Evolutionary conservation across 53 echinoderm and acorn worm species (phyloP), one percentile per base, ranked within the genome.

Genomic region (Arbacia lixula): DNA sequence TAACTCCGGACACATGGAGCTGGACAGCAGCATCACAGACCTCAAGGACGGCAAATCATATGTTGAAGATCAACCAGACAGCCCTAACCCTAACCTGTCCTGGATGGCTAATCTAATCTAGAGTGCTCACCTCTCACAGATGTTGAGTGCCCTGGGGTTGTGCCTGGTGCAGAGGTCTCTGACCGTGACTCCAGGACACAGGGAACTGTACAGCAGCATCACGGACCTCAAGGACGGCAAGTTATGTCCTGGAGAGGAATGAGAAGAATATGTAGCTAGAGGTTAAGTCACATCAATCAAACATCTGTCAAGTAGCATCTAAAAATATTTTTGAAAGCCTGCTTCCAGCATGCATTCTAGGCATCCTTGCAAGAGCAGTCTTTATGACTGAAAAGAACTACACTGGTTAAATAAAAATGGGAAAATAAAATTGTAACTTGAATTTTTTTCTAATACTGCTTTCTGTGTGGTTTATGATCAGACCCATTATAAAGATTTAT

Each of bases 141-240:
- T 90, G 33, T 90, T 89, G 40, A 92, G 72, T 16, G 92, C 43
- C 73, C 91, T 92, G 33, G 98, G 98, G 71, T 98, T 90, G 90
- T 94, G 91, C 81, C 98, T 79, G 31, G 86, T 85, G 64, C 98
- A 98, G 30, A 98, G 71, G 61, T 98, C 94, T 66, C 89, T 88
- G 16, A 98, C 92, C 21, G 90, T 98, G 39, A 90, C 92, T 22
- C 92, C 92, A 25, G 98, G 92, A 60, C 94, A 84, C 16, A 94
- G 80, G 16, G 90, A 84, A 53, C 98, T 92, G 65, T 98, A 98
- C 34, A 98, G 89, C 36, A 90, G 88, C 73, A 98, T 84, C 3
- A 98, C 90, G 43, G 94, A 91, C 57, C 92, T 85, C 20, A 91
- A 30, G 0, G 92, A 83, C n/a, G 98, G 94, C 20, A 86, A 64